Conservation (phyloP, 2,888 invertebrate species). For the Drosophila suboccidentalis region DNA sequence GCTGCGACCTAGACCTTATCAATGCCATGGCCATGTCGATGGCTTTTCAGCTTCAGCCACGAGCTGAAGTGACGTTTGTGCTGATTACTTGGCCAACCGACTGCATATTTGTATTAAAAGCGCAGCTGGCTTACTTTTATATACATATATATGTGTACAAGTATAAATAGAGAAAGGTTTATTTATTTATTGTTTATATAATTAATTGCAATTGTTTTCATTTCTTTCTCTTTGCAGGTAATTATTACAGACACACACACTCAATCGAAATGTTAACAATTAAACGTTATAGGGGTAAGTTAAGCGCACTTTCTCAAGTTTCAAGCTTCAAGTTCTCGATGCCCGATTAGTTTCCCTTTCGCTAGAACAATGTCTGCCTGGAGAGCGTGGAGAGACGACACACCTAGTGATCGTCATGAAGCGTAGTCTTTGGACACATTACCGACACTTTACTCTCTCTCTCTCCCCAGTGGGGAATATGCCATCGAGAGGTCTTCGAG, state of each 20-base stretch:
- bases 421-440: constrained; percentile 47
- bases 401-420: constrained; percentile 38
- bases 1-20: constrained; percentile 68
- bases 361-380: constrained; percentile 45
- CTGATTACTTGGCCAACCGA: constrained; percentile 35
- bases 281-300: constrained; percentile 74
- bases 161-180: constrained; percentile 16
- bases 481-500: constrained; percentile 5
- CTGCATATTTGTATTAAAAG: constrained; percentile 12
- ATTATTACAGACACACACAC: constrained; percentile 32
- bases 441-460: constrained; percentile 28
- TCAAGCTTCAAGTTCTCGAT: constrained; percentile 24
- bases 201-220: neutral
- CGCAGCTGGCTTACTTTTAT: constrained; percentile 11
- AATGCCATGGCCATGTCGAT: constrained; percentile 43
- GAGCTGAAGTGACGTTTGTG: constrained; percentile 52
- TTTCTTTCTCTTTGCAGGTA: constrained; percentile 67
- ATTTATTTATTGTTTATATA: neutral
- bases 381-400: constrained; percentile 20
- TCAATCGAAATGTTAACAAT: constrained; percentile 68
- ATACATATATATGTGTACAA: neutral
- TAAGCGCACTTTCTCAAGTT: constrained; percentile 24
- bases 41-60: constrained; percentile 30
- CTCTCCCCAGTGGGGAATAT: constrained; percentile 11
- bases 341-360: constrained; percentile 53